Base-by-base conservation (phyloP, 2,888 invertebrate genomes). In the Dicyrtoma fusca region DNA sequence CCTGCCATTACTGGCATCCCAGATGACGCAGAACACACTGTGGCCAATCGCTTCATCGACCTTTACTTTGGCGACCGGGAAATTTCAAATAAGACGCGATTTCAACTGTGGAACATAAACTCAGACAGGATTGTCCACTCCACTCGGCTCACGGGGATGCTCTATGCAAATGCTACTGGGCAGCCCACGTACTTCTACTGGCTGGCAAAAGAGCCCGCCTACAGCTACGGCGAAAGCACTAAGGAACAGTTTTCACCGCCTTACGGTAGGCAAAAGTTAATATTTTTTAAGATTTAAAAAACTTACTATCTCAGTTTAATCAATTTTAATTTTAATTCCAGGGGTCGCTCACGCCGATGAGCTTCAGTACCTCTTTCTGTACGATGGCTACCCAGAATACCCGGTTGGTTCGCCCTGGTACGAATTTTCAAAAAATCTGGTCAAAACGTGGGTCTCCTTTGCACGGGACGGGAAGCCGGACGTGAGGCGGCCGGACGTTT, bases 311-410 rank as follows among this genome's bases (percentile, higher is more conserved):
- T n/a, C n/a, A n/a, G n/a, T n/a, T n/a, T n/a, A n/a, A n/a, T n/a
- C 34, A 34, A 5, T 34, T 34, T 34, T 34, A 34, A 34, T 34
- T 34, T 34, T 34, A 34, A 34, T n/a, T n/a, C 4, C 21, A 69
- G 70, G 70, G 0, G 62, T 21, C 3, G 61, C 71, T 1, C 71
- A 71, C 47, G 71, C 71, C 1, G 71, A 71, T 23, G 71, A 71
- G 26, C 34, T 34, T 8, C 72, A 72, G 44, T 72, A 59, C 42
- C 13, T 72, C 6, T 72, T 72, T 21, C 42, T 25, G n/a, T 72
- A 72, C 55, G 19, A 59, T 21, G 72, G 61, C 42, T 72, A 61
- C 61, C 72, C 72, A 13, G 72, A 72, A 65, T 66, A 66, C 47
- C n/a, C 72, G 5, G 13, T 34, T 21, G 61, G 47, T 47, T 72